phyloP scores from a whole-genome alignment of 2,888 invertebrate species.

The Sphaeridia pumilis region DNA sequence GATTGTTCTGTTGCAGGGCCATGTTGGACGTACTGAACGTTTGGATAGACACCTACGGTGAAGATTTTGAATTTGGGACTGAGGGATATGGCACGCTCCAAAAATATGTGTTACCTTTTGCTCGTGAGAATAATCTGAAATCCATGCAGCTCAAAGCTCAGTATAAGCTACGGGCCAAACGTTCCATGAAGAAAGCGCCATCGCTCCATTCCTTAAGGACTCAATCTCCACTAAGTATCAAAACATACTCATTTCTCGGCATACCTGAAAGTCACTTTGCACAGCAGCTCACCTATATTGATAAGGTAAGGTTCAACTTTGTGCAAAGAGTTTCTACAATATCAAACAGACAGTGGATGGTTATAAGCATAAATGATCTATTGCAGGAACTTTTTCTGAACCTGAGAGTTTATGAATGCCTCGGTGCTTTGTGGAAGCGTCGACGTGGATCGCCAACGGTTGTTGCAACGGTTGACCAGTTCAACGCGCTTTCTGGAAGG shows the following conservation, averaged over 20 bases:
- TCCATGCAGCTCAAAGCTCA: slow-evolving; percentile 32
- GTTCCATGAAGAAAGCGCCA: slow-evolving; percentile 35
- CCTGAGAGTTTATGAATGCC: slow-evolving; percentile 90
- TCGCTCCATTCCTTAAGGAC: slow-evolving; percentile 35
- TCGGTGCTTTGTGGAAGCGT: slow-evolving; percentile 92
- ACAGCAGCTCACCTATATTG: slow-evolving; percentile 93
- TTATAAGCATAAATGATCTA: too few species aligned
- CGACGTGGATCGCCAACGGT: slow-evolving; percentile 48
- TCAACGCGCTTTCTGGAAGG: slow-evolving; percentile 89
- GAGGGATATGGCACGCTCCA: slow-evolving; percentile 33
- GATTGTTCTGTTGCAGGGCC: slow-evolving; percentile 47
- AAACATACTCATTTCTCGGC: slow-evolving; percentile 29
- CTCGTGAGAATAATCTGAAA: slow-evolving; percentile 33
- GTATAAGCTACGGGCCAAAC: slow-evolving; percentile 28
- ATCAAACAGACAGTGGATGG: not conserved
- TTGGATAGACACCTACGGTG: slow-evolving; percentile 95
- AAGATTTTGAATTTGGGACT: slow-evolving; percentile 50
- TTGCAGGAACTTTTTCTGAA: slow-evolving; percentile 77
- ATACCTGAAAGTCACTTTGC: slow-evolving; percentile 83
- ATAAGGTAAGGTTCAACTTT: slow-evolving; percentile 54
- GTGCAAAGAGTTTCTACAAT: not conserved
- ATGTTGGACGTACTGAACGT: slow-evolving; percentile 83
- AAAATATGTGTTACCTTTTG: slow-evolving; percentile 33
- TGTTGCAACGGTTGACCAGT: slow-evolving; percentile 89
- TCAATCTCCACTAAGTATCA: slow-evolving; percentile 31